Conservation (phyloP, 2,797 vertebrate genomes). For the Rhincodon typus region DNA sequence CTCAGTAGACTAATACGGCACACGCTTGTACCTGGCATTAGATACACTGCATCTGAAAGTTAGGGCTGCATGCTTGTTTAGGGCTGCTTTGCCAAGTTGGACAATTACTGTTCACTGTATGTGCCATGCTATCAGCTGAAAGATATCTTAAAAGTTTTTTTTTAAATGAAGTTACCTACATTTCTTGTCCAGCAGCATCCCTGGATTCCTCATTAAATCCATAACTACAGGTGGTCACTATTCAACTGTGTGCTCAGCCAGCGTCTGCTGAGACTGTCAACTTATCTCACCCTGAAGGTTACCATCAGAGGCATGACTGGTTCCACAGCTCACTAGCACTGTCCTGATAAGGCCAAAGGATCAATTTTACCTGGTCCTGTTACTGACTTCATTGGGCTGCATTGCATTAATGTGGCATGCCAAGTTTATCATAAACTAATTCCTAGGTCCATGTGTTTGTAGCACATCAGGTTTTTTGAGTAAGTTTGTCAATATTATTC, state of each 20-base stretch:
- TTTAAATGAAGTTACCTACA: not conserved
- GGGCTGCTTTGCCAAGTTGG: not conserved
- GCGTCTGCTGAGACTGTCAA: not conserved
- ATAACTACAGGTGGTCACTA: not conserved
- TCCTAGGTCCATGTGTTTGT: not conserved
- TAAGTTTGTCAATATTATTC: not conserved
- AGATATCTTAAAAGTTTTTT: not conserved
- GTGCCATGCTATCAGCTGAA: not conserved
- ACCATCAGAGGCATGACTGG: not conserved
- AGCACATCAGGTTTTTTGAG: not conserved
- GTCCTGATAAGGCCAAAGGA: not conserved
- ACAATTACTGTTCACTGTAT: not conserved
- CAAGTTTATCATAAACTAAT: not conserved
- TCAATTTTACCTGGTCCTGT: not conserved
- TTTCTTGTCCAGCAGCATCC: not conserved
- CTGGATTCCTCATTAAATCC: not conserved
- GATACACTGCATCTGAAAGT: not conserved
- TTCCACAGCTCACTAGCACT: not conserved
- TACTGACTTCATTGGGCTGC: not conserved
- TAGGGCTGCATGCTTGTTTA: not conserved
- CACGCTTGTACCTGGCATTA: not conserved
- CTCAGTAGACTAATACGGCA: not conserved
- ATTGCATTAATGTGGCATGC: not conserved
- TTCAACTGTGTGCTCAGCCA: not conserved
- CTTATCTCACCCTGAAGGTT: not conserved